Base-by-base conservation (phyloP, 2,888 invertebrate genomes). In the Leptopilina syphax region DNA sequence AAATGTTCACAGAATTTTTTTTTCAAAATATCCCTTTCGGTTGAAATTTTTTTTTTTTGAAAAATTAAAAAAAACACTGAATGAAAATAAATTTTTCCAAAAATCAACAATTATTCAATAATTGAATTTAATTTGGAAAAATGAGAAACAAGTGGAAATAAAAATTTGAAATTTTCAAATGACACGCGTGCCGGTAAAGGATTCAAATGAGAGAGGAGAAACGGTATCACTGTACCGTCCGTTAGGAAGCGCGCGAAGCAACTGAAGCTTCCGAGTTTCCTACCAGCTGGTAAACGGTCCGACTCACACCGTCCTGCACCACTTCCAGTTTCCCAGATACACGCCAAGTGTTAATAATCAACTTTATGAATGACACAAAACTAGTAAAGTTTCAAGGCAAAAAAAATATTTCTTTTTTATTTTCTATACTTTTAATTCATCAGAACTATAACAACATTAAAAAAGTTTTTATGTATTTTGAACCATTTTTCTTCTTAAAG, bases 161-260 rank as follows among this genome's bases (percentile, higher is more conserved):
- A 50, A 44, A 7, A 12, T 13, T 77, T 12, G 13, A 41, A 47
- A 41, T 79, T 73, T 73, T 27, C 12, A 47, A 60, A 18, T 65
- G 54, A n/a, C 63, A 34, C 34, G 60, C 79, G 73, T 66, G 77
- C 67, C 80, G 80, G 50, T 70, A 76, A 47, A 18, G 27, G 76
- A 34, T 34, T 50, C 18, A 65, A 70, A 27, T 68, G 76, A 77
- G 79, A 78, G 10, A 50, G 73, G 79, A 78, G 10, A 50, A 34
- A 78, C 78, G 80, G 67, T 70, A 78, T 76, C 77, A 60, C 81
- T 50, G 57, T 73, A 81, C 82, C 84, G 82, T 81, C 80, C 77
- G 79, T 79, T 60, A 78, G 79, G 77, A 84, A 84, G 84, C 82
- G 84, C 82, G 84, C 84, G 76, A 81, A 80, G 84, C 82, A 80